These are phyloP conservation scores for Enteromius unitaeniatus DNA, from an alignment of 2,797 vertebrate genomes.

Conservation along the genomic window DNA sequence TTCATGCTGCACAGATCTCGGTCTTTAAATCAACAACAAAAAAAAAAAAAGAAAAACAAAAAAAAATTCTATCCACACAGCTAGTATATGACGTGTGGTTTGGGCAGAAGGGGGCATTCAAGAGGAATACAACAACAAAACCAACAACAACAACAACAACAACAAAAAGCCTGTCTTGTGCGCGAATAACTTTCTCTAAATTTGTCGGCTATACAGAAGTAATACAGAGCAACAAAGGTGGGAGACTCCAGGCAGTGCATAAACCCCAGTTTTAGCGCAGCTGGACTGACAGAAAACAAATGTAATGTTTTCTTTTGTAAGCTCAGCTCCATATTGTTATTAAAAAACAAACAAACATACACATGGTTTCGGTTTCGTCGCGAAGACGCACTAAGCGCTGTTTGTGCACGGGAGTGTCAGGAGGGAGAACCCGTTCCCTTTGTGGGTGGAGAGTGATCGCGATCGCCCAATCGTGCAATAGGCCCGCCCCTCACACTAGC, in stretches of 20 bases:
- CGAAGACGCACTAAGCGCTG: constrained; percentile 68
- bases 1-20: constrained; percentile 81
- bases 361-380: constrained; percentile 68
- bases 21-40: constrained; percentile 67
- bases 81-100: constrained; percentile 51
- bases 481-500: constrained; percentile 80
- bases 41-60: background rate
- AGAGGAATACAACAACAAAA: constrained; percentile 1
- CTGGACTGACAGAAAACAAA: constrained; percentile 63
- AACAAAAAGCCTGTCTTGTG: constrained; percentile 69
- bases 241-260: constrained; percentile 66
- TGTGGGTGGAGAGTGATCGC: constrained; percentile 54
- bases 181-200: constrained; percentile 68
- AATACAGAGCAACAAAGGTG: constrained; percentile 60
- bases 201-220: constrained; percentile 58
- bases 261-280: constrained; percentile 64
- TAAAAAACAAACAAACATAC: constrained; percentile 1
- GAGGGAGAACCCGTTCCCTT: constrained; percentile 67
- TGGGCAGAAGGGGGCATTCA: constrained; percentile 25
- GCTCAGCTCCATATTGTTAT: constrained; percentile 78
- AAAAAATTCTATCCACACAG: constrained; percentile 57
- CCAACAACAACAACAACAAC: constrained; percentile 31
- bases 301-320: constrained; percentile 75
- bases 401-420: constrained; percentile 79
- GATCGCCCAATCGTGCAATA: constrained; percentile 49